A percentile compares a stretch with the other conserved stretches of the same genome.
Conservation (phyloP, 2,888 invertebrate genomes). For the Dastarcus helophoroides region DNA sequence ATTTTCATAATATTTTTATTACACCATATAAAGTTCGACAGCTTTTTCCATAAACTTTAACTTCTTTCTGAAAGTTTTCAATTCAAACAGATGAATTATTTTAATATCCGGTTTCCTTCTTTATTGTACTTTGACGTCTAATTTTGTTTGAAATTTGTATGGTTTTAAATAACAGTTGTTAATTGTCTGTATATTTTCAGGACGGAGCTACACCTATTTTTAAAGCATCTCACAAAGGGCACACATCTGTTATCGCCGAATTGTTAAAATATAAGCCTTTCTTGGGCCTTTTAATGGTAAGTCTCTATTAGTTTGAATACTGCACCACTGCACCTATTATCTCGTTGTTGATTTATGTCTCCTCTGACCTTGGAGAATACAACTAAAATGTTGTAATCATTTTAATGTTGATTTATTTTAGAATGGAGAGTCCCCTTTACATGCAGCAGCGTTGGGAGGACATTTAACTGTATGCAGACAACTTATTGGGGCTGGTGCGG, state of each 20-base stretch:
- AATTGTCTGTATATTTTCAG: conserved; percentile 38
- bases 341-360: neutral
- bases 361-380: neutral
- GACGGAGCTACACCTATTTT: conserved; percentile 91
- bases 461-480: conserved; percentile 69
- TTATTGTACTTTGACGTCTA: no score
- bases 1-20: no score
- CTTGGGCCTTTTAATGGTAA: conserved; percentile 69
- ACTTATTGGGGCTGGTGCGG: conserved; percentile 57
- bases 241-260: conserved; percentile 74
- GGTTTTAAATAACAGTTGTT: no score
- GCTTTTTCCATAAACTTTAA: no score
- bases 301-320: conserved; percentile 24
- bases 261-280: conserved; percentile 73
- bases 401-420: no score
- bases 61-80: no score
- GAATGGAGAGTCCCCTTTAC: conserved; percentile 87
- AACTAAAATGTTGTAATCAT: conserved; percentile 4
- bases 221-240: conserved; percentile 92
- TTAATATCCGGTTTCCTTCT: no score
- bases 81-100: no score
- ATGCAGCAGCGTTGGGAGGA: conserved; percentile 84
- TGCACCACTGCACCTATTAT: no score
- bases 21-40: no score
- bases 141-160: no score